Evolutionary conservation across 2,888 invertebrate species (phyloP).

Genomic region (Matsumyia berberina): DNA sequence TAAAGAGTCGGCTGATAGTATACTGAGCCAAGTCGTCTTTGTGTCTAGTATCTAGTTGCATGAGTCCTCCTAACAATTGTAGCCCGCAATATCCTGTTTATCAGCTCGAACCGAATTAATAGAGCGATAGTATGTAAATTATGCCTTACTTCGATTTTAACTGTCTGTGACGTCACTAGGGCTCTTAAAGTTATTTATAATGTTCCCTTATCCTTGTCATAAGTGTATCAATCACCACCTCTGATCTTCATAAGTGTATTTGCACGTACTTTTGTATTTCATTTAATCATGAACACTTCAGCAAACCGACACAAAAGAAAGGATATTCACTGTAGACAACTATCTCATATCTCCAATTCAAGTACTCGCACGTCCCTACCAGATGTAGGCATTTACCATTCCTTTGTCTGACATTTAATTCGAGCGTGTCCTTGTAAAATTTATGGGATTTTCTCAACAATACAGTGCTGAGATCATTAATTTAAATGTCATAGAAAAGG

Average conservation of each 20-base stretch:
- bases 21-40: no score
- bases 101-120: neutral
- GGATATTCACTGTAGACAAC: neutral
- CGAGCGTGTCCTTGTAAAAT: constrained; percentile 71
- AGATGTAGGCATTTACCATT: constrained; percentile 1
- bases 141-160: neutral
- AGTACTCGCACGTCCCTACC: constrained; percentile 39
- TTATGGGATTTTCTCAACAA: constrained; percentile 54
- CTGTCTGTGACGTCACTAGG: neutral
- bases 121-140: no score
- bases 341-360: constrained; percentile 11
- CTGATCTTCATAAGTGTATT: constrained; percentile 53
- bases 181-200: neutral
- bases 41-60: no score
- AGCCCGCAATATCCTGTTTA: no score
- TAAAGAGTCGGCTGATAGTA: no score
- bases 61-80: no score
- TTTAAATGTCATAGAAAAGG: constrained; percentile 68
- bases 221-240: constrained; percentile 42
- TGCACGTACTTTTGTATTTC: constrained; percentile 60
- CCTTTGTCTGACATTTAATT: constrained; percentile 49
- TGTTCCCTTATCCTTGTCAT: neutral
- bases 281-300: constrained; percentile 50
- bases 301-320: neutral
- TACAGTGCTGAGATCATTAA: constrained; percentile 74